Evolutionary conservation across 2,888 invertebrate genomes (phyloP), one percentile per base, ranked within the genome.

Genomic region (Eutolmus rufibarbis): DNA sequence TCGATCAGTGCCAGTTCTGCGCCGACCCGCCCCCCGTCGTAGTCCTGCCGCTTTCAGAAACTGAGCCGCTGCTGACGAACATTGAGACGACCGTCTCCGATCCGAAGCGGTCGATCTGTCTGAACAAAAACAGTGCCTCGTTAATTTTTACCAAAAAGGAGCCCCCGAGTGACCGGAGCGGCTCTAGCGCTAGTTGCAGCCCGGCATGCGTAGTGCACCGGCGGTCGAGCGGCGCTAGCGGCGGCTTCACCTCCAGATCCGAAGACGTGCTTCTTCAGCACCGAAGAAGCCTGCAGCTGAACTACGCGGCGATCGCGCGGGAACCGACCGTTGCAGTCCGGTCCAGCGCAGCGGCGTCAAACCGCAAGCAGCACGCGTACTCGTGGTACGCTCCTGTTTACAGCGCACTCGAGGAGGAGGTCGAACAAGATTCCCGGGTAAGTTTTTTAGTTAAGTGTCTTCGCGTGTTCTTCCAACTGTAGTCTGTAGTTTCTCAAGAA

Each of bases 361-460:
- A 91, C 89, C 91, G 92, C 74, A 92, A 92, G 88, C 92, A 92
- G 89, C 91, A 92, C 89, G 91, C 92, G 90, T 92, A 92, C 91
- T 92, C 93, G 86, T 92, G 92, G 93, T 92, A 92, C 92, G 92
- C 92, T 89, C 92, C 93, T 51, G 92, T 92, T 74, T 92, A 92
- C 86, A 92, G 92, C 90, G 92, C 93, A 87, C 92, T 92, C 89
- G 91, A 92, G 91, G 92, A 92, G 91, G 93, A 92, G 91, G 91
- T 92, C 89, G 92, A 92, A 90, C 92, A 92, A 89, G 92, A 92
- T 90, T 92, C 92, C 90, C 91, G 91, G 91, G 92, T 92, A 89
- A 34, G 34, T 31, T 31, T 31, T 34, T 5, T 34, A 34, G 34
- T 7, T 34, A 34, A 91, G 91, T 91, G 2, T 23, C 57, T 66